A percentile compares a stretch with the other conserved stretches of the same genome.
These are phyloP conservation scores for Pholis gunnellus DNA, from an alignment of 2,113 vertebrate species.

Conservation along the genomic window DNA sequence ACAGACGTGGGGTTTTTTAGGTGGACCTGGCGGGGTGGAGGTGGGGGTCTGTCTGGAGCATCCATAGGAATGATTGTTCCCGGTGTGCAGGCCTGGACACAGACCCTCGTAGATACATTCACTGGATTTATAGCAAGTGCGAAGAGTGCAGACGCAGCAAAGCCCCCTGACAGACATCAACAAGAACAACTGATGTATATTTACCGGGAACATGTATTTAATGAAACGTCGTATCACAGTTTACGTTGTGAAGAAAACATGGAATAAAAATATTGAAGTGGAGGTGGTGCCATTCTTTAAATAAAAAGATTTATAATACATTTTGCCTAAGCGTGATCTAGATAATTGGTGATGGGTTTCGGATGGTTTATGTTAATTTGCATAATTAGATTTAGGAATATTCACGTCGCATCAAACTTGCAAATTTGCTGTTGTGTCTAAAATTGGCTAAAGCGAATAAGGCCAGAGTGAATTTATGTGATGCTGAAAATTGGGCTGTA, in stretches of 20 bases:
- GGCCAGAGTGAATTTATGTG: background rate
- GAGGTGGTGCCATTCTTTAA: background rate
- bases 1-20: constrained; percentile 81
- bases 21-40: constrained; percentile 75
- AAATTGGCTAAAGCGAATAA: background rate
- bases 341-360: constrained; percentile 42
- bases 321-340: constrained; percentile 48
- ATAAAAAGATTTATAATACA: constrained; percentile 28
- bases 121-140: constrained; percentile 65
- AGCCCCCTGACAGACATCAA: constrained; percentile 70
- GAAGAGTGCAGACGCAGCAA: constrained; percentile 76
- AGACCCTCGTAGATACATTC: constrained; percentile 65
- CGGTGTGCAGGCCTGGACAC: constrained; percentile 70
- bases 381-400: constrained; percentile 53
- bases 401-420: background rate
- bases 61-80: constrained; percentile 82
- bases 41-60: constrained; percentile 75
- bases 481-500: constrained; percentile 27
- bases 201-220: constrained; percentile 30
- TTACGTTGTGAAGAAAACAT: background rate
- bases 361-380: constrained; percentile 52
- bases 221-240: background rate
- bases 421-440: background rate
- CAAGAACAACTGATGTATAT: constrained; percentile 60
- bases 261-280: background rate